Evolutionary conservation across 2,113 vertebrate genomes (phyloP).

Genomic region (Cryptomyrus ogoouensis): DNA sequence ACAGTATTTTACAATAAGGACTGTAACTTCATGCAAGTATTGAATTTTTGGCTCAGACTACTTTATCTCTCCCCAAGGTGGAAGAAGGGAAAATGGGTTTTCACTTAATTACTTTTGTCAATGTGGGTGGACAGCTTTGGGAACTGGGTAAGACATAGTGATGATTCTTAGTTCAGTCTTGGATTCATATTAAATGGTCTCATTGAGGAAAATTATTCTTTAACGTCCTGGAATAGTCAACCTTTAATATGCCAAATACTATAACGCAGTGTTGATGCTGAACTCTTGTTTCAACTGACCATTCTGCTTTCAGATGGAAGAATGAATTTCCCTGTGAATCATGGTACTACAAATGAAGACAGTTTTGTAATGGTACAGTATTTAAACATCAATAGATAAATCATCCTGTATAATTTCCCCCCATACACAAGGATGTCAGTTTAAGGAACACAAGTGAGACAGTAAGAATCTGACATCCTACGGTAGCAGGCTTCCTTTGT

Average conservation of each 20-base stretch:
- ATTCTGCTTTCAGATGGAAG: conserved; percentile 71
- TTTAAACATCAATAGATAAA: neutral
- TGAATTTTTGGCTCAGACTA: neutral
- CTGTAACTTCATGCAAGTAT: neutral
- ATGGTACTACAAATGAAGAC: conserved; percentile 72
- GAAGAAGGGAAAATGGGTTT: conserved; percentile 28
- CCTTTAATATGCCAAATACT: neutral
- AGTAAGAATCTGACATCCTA: neutral
- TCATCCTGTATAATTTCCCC: neutral
- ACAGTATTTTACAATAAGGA: neutral
- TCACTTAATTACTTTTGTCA: conserved; percentile 28
- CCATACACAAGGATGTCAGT: neutral
- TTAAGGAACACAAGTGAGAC: neutral
- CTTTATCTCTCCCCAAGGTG: conserved; percentile 3
- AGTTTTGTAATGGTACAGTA: conserved; percentile 70
- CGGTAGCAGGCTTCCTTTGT: neutral
- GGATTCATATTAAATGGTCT: neutral
- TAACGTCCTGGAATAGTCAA: neutral
- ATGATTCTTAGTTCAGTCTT: neutral
- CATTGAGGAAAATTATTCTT: neutral
- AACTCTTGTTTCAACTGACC: neutral
- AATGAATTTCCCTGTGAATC: conserved; percentile 77
- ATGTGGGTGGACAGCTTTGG: conserved; percentile 26
- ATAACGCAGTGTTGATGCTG: neutral
- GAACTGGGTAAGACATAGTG: conserved; percentile 25